These are phyloP conservation scores for Macropis europaea DNA, from an alignment of 2,888 invertebrate genomes.

Conservation along the genomic window DNA sequence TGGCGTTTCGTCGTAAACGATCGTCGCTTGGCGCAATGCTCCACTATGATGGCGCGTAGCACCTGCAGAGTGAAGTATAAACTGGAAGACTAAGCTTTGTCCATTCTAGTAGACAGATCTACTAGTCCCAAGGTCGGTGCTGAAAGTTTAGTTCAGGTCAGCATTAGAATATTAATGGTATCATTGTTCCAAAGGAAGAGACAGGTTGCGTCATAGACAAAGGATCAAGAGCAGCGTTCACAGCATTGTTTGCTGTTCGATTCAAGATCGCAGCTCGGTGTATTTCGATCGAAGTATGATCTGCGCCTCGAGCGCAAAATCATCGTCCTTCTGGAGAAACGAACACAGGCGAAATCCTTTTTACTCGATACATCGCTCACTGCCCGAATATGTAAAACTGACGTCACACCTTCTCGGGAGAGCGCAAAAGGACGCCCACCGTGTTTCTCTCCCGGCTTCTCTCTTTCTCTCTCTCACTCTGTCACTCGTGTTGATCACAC, in stretches of 20 bases:
- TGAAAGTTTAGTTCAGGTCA: no score
- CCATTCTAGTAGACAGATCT: no score
- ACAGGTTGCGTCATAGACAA: no score
- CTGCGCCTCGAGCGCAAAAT: background rate
- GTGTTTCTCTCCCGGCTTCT: constrained; percentile 26
- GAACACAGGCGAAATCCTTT: constrained; percentile 61
- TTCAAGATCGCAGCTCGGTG: background rate
- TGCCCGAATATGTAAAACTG: constrained; percentile 79
- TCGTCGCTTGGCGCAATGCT: no score
- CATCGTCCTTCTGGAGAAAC: constrained; percentile 27
- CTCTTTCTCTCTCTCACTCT: constrained; percentile 3
- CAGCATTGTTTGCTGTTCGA: background rate
- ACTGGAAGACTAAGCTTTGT: no score
- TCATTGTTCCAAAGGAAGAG: no score
- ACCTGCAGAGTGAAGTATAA: no score
- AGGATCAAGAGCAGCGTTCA: background rate
- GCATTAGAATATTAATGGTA: no score
- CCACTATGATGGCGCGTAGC: no score
- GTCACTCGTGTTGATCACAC: background rate
- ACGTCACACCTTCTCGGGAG: constrained; percentile 73
- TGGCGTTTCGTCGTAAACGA: no score
- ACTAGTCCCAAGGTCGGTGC: no score
- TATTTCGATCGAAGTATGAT: no score
- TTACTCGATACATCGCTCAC: constrained; percentile 71
- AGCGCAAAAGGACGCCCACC: constrained; percentile 76